Evolutionary conservation across 2,888 invertebrate species (phyloP).

Genomic region (Zele albiditarsus): DNA sequence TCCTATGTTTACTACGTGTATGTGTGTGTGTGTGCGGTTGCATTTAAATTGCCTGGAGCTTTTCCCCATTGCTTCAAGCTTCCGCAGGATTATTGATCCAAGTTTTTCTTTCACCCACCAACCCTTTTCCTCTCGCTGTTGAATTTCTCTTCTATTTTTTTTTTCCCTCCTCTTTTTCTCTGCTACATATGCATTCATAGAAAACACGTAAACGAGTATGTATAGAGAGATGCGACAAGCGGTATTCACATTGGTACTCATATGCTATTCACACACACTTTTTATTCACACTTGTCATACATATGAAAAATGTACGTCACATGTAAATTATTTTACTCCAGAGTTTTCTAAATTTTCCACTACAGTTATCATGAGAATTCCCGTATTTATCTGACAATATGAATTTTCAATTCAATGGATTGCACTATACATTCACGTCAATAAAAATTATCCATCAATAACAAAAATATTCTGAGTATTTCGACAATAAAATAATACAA

Average conservation of each 20-base stretch:
- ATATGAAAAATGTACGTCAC: neutral
- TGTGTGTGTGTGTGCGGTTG: neutral
- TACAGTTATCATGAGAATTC: neutral
- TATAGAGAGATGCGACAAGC: neutral
- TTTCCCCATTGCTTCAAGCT: conserved; percentile 9
- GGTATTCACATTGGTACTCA: neutral
- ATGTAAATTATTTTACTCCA: neutral
- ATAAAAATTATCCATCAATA: neutral
- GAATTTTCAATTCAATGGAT: neutral
- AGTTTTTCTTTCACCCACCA: conserved; percentile 22
- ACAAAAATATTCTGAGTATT: too few relatives aligned
- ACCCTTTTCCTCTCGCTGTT: conserved; percentile 11
- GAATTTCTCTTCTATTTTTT: neutral
- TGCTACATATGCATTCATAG: neutral
- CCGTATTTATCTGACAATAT: neutral
- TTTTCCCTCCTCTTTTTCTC: neutral
- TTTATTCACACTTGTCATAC: neutral
- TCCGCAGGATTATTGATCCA: conserved; percentile 32
- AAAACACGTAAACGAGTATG: neutral
- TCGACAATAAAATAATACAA: neutral
- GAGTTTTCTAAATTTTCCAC: neutral
- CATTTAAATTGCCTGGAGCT: conserved; percentile 13
- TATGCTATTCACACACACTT: neutral
- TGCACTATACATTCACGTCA: neutral
- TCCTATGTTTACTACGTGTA: neutral